Evolutionary conservation across 2,113 vertebrate species (phyloP).

Genomic region (Loxodonta africana): DNA sequence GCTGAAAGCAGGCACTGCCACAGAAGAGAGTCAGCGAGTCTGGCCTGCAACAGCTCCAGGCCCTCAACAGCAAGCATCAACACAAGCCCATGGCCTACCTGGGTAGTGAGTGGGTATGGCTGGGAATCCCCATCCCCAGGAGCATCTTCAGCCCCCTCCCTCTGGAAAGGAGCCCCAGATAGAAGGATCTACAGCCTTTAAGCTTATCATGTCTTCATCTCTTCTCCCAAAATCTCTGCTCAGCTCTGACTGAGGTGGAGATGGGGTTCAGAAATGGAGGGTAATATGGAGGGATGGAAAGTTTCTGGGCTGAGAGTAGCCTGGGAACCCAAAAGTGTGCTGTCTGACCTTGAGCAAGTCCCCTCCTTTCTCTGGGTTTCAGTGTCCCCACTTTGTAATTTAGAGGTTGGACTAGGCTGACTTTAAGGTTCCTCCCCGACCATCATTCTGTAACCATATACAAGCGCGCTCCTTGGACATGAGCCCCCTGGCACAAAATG

Average conservation of each 20-base stretch:
- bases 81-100: background rate
- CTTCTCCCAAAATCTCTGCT: constrained; percentile 49
- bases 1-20: constrained; percentile 53
- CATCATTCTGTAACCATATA: constrained; percentile 46
- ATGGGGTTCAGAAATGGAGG: constrained; percentile 43
- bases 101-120: background rate
- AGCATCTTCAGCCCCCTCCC: constrained; percentile 17
- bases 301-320: constrained; percentile 28
- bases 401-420: constrained; percentile 54
- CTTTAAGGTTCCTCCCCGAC: constrained; percentile 25
- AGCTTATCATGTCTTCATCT: constrained; percentile 8
- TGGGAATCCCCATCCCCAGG: constrained; percentile 10
- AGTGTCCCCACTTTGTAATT: constrained; percentile 37
- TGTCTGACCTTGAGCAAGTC: constrained; percentile 71
- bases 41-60: constrained; percentile 12
- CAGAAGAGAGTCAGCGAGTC: constrained; percentile 42
- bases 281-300: constrained; percentile 39
- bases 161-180: background rate
- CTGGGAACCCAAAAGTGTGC: constrained; percentile 56
- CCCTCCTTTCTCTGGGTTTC: constrained; percentile 51
- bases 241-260: background rate
- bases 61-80: constrained; percentile 8
- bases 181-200: constrained; percentile 44
- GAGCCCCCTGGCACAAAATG: constrained; percentile 75
- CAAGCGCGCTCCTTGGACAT: constrained; percentile 64